A percentile compares a stretch with the other conserved stretches of the same genome.
These are phyloP conservation scores for Callorhinus ursinus DNA, from an alignment of 2,113 vertebrate genomes.

Conservation along the genomic window DNA sequence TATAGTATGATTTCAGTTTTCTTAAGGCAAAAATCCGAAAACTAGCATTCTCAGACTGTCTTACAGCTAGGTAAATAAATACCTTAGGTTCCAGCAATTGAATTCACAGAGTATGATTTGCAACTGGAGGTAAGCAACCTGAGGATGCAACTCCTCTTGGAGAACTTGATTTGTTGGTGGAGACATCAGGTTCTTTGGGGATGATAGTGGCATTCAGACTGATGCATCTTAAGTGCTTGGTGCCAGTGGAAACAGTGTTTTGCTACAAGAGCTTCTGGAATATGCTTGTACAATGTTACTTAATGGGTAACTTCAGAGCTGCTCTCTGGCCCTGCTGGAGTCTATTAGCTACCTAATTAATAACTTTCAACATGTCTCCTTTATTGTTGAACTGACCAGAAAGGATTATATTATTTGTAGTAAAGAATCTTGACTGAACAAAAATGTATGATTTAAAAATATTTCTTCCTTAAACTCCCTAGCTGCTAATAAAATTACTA, in stretches of 20 bases:
- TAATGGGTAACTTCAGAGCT: not conserved
- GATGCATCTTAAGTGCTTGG: not conserved
- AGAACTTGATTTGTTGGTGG: not conserved
- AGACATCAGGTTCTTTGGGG: not conserved
- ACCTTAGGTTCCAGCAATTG: not conserved
- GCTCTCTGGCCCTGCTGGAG: not conserved
- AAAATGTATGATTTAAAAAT: constrained; percentile 2
- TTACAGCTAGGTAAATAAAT: not conserved
- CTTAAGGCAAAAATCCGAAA: not conserved
- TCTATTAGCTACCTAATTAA: not conserved
- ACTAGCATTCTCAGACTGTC: not conserved
- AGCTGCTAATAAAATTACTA: not conserved
- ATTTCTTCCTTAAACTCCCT: not conserved
- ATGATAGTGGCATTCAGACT: not conserved
- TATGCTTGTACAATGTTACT: not conserved
- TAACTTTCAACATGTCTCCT: not conserved
- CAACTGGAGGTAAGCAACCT: not conserved
- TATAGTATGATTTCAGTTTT: not conserved
- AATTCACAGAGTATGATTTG: not conserved
- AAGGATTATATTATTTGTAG: not conserved
- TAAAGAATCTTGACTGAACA: not conserved
- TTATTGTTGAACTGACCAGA: not conserved
- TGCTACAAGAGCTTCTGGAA: not conserved
- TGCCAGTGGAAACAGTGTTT: not conserved
- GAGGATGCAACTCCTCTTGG: not conserved